Evolutionary conservation across 2,113 vertebrate species (phyloP), one percentile per base, ranked within the genome.

Genomic region (Sisor rabdophorus): DNA sequence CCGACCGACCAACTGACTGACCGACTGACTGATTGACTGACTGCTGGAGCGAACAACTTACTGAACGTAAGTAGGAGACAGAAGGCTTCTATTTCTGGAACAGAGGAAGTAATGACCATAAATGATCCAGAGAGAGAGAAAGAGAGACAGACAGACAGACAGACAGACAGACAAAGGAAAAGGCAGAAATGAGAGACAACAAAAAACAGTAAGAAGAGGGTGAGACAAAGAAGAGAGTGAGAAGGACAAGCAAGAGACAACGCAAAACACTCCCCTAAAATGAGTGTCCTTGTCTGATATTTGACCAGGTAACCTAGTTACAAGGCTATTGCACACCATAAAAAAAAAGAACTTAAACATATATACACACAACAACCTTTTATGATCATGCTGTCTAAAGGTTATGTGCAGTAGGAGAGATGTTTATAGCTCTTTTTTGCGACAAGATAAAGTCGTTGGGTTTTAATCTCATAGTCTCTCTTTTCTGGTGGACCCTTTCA

Each of bases 31-130:
- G 63, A 22, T 19, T 17, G 7, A 19, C 15, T 52, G 50, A 52
- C 50, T 44, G 61, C 22, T 9, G 1, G 22, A 30, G 56, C 61
- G 65, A 44, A 4, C 32, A 7, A 36, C 32, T 7, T 36, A 36
- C 32, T 7, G 32, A 36, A 3, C 7, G 32, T 59, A 52, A 54
- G 52, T 40, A 77, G 67, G 76, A 77, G 67, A 40, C 54, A n/a
- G 67, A 58, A 22, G n/a, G 56, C 24, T 52, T 63, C 73, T 78
- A 78, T 78, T 78, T 78, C 68, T 54, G 68, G 69, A 30, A 71
- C 30, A 19, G n/a, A 55, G 65, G 75, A 47, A 75, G 52, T 47
- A 61, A 54, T 24, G 47, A 68, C 16, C 52, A 79, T 44, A 69
- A 47, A 32, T 69, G 47, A 59, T 75, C 19, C 58, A 40, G 36